phyloP scores from a whole-genome alignment of 37 sponge, comb jelly and placozoan genomes.

The Halisarca cf. caerulea region DNA sequence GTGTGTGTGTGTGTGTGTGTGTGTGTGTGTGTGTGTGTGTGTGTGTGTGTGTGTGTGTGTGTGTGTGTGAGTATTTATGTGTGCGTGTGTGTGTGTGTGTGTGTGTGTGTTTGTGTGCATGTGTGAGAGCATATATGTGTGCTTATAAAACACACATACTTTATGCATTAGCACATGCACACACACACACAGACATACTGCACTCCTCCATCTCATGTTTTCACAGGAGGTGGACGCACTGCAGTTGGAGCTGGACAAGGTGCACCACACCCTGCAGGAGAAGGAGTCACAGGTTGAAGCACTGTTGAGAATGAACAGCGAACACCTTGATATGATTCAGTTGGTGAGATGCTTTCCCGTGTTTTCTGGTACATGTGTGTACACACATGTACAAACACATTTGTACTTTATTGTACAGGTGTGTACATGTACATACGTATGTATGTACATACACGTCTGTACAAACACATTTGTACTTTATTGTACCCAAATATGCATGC shows the following conservation, averaged over 20 bases:
- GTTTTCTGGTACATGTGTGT: too few relatives aligned
- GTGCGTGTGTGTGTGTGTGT: conserved; percentile 29
- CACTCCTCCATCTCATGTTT: background rate
- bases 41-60: conserved; percentile 30
- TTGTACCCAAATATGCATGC: too few relatives aligned
- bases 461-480: too few relatives aligned
- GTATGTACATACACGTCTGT: too few relatives aligned
- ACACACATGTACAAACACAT: too few relatives aligned
- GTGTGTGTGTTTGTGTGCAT: conserved; percentile 2
- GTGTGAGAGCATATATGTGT: too few relatives aligned
- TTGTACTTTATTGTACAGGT: too few relatives aligned
- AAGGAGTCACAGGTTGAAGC: background rate
- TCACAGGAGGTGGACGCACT: conserved; percentile 10
- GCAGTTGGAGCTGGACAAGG: background rate
- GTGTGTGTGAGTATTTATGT: conserved; percentile 19
- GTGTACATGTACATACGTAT: too few relatives aligned
- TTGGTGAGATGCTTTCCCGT: too few relatives aligned
- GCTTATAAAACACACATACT: background rate
- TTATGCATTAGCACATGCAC: background rate
- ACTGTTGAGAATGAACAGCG: background rate
- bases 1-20: conserved; percentile 20
- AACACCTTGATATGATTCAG: background rate
- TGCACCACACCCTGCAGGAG: background rate
- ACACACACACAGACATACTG: background rate
- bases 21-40: conserved; percentile 26